A percentile compares a stretch with the other conserved stretches of the same genome.
Conservation (phyloP, 2,888 invertebrate species). For the Colostygia pectinataria region DNA sequence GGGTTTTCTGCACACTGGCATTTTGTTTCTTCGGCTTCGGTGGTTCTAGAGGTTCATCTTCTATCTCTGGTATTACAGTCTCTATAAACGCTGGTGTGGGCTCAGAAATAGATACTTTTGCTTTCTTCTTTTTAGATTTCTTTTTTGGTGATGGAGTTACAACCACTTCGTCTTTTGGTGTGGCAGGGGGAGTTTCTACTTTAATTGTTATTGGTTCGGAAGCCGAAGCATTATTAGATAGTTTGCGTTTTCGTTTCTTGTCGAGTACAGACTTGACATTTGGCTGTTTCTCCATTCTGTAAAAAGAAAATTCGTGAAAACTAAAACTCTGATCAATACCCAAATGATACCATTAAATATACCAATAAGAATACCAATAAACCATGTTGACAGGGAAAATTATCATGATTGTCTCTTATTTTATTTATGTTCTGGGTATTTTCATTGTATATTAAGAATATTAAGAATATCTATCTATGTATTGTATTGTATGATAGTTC, state of each 20-base stretch:
- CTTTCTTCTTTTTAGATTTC: slow-evolving; percentile 3
- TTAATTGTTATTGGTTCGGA: slow-evolving; percentile 38
- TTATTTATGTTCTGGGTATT: too few species aligned
- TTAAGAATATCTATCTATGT: too few species aligned
- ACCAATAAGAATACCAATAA: too few species aligned
- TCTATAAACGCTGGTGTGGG: background rate
- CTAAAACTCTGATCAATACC: too few species aligned
- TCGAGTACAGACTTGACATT: slow-evolving; percentile 16
- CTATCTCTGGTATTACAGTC: background rate
- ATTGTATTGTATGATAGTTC: too few species aligned
- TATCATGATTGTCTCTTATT: too few species aligned
- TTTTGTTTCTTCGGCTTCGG: slow-evolving; percentile 1
- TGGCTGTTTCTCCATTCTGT: slow-evolving; percentile 38
- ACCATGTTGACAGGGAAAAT: too few species aligned
- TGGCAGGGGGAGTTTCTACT: slow-evolving; percentile 6
- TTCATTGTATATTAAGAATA: too few species aligned
- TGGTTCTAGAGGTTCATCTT: background rate
- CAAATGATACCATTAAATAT: too few species aligned
- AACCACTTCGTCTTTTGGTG: background rate
- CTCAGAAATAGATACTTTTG: background rate
- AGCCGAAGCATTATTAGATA: slow-evolving; percentile 17
- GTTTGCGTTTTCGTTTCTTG: slow-evolving; percentile 42
- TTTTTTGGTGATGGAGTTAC: background rate
- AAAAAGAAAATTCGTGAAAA: slow-evolving; percentile 3
- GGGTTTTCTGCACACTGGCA: slow-evolving; percentile 13